These are phyloP conservation scores for Nematolebias whitei DNA, from an alignment of 2,113 vertebrate genomes.

Conservation along the genomic window DNA sequence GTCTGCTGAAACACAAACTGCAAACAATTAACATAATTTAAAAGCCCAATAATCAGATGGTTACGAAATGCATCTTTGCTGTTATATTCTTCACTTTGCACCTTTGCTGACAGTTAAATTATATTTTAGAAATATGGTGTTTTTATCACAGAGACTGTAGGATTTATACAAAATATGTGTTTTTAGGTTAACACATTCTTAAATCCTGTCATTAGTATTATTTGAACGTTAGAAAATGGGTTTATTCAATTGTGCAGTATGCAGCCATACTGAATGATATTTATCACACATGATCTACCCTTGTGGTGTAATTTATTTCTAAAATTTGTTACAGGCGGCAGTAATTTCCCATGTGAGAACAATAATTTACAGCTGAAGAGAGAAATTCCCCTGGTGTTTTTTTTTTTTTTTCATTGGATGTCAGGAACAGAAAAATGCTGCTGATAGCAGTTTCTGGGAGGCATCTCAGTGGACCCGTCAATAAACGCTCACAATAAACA, in stretches of 20 bases:
- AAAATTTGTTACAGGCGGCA: not conserved
- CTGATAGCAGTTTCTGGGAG: conserved; percentile 37
- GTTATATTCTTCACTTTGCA: not conserved
- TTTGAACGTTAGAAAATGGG: not conserved
- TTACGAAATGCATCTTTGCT: not conserved
- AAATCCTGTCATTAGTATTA: not conserved
- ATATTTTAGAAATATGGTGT: too few relatives aligned
- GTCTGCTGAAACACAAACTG: too few relatives aligned
- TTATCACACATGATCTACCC: not conserved
- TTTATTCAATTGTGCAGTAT: not conserved
- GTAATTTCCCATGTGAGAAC: conserved; percentile 5
- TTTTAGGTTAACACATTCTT: not conserved
- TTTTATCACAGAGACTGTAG: too few relatives aligned
- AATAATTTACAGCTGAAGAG: conserved; percentile 11
- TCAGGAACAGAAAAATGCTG: conserved; percentile 50
- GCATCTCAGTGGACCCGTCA: conserved; percentile 31
- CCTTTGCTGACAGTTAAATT: not conserved
- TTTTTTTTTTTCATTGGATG: conserved; percentile 7
- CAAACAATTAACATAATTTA: too few relatives aligned
- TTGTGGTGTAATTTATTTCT: not conserved
- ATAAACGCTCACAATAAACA: conserved; percentile 34
- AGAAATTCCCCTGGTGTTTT: conserved; percentile 13
- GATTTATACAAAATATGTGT: too few relatives aligned
- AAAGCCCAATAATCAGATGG: too few relatives aligned
- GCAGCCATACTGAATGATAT: not conserved